Evolutionary conservation across 2,888 invertebrate genomes (phyloP), one percentile per base, ranked within the genome.

Genomic region (Tortricodes alternella): DNA sequence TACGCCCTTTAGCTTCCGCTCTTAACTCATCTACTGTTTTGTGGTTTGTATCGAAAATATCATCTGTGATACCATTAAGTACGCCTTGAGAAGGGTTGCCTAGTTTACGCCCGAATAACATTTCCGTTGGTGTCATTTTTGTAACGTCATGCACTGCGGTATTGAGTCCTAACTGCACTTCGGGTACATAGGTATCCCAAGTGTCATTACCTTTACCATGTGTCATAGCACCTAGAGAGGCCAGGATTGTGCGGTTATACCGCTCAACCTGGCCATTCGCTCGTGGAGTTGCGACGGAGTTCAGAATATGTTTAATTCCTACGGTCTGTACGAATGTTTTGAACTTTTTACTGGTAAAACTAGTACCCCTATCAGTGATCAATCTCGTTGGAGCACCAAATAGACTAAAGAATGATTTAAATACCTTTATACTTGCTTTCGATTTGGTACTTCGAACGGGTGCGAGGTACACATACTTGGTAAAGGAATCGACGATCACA

Each of bases 111-210:
- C 64, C 63, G 18, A 65, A 65, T 9, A 65, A 44, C 7, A 65
- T 16, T 38, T 65, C 64, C 6, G 60, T 53, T 0, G 63, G 59
- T 7, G 60, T 59, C 24, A 57, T 61, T 9, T 62, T 58, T 9
- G 62, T 65, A 0, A 48, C 49, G 1, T 43, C 48, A 39, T 63
- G 59, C 7, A 60, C 39, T 3, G 59, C 48, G 0, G 60, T 50
- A 15, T 62, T 62, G 6, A 62, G 50, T 3, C 60, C 62, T 21
- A 61, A 29, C 18, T 62, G 62, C 8, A 62, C 24, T 15, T 61
- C 58, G 4, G 44, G 59, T 8, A 18, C 16, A 16, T 16, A 35
- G 16, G 3, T 8, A 8, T 27, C 27, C 27, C 27, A 27, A 6
- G 3, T 8, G 8, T 27, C 27, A 9, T 3, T 3, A 9, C 27